Percentiles rank a stretch among this genome's conserved stretches.
phyloP scores from a whole-genome alignment of 2,797 vertebrate species.

The Stomatorhinus walkeri region DNA sequence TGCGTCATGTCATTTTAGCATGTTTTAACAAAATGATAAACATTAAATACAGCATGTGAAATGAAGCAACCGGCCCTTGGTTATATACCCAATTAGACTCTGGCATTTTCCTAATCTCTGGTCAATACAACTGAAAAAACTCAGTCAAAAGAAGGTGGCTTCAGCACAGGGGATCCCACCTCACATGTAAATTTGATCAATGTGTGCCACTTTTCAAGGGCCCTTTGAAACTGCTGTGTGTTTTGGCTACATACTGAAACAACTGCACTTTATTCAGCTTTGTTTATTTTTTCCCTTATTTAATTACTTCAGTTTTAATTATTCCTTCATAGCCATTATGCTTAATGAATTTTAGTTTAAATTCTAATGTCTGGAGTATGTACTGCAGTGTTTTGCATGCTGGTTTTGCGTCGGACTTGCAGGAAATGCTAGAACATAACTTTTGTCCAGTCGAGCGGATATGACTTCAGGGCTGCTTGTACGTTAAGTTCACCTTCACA shows the following conservation, averaged over 20 bases:
- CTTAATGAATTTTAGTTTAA: conserved; percentile 23
- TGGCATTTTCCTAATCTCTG: neutral
- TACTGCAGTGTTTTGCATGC: neutral
- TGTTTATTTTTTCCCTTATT: neutral
- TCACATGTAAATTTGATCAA: neutral
- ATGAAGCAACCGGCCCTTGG: neutral
- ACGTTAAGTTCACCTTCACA: neutral
- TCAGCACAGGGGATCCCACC: neutral
- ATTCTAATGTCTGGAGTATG: neutral
- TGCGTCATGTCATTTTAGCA: conserved; percentile 9
- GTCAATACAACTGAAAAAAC: neutral
- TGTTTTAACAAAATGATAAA: neutral
- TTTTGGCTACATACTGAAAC: neutral
- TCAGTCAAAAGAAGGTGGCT: neutral
- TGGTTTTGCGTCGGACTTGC: neutral
- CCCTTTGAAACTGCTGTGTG: neutral
- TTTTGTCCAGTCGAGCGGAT: neutral
- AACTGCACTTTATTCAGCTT: neutral
- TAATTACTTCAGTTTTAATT: conserved; percentile 25
- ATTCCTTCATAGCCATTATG: conserved; percentile 12
- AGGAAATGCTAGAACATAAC: neutral
- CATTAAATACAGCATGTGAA: neutral
- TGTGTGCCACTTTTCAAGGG: neutral
- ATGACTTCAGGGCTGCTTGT: neutral
- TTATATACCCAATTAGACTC: neutral